These are phyloP conservation scores for Crenuchus spilurus DNA, from an alignment of 2,797 vertebrate species.

Conservation along the genomic window DNA sequence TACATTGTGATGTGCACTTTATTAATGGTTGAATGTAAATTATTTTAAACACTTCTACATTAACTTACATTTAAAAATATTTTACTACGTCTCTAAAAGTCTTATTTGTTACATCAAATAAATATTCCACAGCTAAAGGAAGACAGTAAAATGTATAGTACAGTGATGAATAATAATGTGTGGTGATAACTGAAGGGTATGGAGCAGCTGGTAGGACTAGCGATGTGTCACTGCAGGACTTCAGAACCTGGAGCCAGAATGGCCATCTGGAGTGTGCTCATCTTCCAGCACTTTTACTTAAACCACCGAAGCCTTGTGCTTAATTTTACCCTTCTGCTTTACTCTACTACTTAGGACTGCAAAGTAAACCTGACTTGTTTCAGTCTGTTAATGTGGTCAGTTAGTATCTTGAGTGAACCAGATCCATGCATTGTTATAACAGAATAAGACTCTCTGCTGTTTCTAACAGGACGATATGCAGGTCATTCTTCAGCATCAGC, in stretches of 20 bases:
- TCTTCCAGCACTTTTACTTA: conserved; percentile 12
- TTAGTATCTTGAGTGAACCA: not conserved
- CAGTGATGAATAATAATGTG: not conserved
- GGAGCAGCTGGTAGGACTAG: conserved; percentile 14
- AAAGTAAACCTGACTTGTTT: not conserved
- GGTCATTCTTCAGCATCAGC: conserved; percentile 75
- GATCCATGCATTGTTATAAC: not conserved
- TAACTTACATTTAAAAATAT: no score
- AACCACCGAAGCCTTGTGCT: not conserved
- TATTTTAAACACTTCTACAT: no score
- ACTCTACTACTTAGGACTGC: not conserved
- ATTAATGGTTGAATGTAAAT: no score
- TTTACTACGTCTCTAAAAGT: no score
- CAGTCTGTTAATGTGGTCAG: not conserved
- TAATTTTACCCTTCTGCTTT: not conserved
- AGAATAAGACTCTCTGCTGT: not conserved
- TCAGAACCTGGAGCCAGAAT: conserved; percentile 38
- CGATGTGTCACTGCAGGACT: conserved; percentile 39
- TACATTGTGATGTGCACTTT: no score
- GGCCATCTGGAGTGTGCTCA: conserved; percentile 41
- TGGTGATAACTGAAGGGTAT: conserved; percentile 6
- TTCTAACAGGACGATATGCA: conserved; percentile 81
- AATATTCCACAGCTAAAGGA: no score
- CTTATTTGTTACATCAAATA: no score
- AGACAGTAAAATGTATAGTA: no score